Evolutionary conservation across 2,888 invertebrate genomes (phyloP).

Genomic region (Caenorhabditis panamensis): DNA sequence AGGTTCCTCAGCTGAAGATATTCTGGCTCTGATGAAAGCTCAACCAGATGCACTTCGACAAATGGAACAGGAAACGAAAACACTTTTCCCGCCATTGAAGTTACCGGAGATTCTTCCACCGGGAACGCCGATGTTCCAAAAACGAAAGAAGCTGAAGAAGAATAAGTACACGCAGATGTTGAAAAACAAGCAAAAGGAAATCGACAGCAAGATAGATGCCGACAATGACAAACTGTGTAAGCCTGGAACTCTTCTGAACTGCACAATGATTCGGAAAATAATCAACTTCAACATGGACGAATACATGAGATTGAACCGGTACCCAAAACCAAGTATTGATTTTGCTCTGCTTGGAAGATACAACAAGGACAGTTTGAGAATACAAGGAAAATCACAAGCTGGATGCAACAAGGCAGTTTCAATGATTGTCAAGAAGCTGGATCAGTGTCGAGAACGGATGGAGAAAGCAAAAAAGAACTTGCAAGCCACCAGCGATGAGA

Average conservation of each 20-base stretch:
- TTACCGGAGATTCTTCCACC: background rate
- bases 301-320: conserved; percentile 15
- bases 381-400: background rate
- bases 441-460: conserved; percentile 5
- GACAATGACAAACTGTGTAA: background rate
- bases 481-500: background rate
- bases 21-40: conserved; percentile 36
- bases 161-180: conserved; percentile 15
- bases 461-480: conserved; percentile 5
- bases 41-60: conserved; percentile 12
- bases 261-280: background rate
- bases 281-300: conserved; percentile 16
- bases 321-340: conserved; percentile 7
- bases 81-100: background rate
- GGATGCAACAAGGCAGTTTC: background rate
- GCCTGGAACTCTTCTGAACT: background rate
- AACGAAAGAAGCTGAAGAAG: background rate
- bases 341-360: conserved; percentile 10
- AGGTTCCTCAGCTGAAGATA: conserved; percentile 58
- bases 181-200: background rate
- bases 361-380: background rate
- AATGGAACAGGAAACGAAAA: conserved; percentile 11
- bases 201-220: background rate
- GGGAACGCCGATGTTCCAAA: conserved; percentile 19
- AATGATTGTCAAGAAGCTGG: conserved; percentile 20